A percentile compares a stretch with the other conserved stretches of the same genome.
These are phyloP conservation scores for Schizotus pectinicornis DNA, from an alignment of 2,888 invertebrate genomes.

Conservation along the genomic window DNA sequence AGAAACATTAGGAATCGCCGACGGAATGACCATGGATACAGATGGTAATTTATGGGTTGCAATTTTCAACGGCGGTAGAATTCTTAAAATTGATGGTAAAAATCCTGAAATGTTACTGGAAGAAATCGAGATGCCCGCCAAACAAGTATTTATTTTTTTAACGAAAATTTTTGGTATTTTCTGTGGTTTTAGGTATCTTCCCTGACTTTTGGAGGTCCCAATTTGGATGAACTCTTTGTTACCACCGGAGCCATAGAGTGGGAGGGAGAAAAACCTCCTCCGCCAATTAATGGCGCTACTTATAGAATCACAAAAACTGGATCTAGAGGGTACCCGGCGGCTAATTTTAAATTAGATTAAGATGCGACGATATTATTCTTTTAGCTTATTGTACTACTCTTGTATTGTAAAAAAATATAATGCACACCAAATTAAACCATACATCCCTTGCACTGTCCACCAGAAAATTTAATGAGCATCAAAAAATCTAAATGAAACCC, in stretches of 20 bases:
- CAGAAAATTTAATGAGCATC: too few relatives aligned
- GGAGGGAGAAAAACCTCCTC: constrained; percentile 57
- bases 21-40: constrained; percentile 78
- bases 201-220: background rate
- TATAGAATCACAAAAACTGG: constrained; percentile 66
- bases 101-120: constrained; percentile 62
- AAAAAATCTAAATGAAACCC: too few relatives aligned
- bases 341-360: constrained; percentile 31
- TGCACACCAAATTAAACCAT: too few relatives aligned
- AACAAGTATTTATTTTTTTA: constrained; percentile 56
- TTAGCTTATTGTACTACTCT: too few relatives aligned
- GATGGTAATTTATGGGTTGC: constrained; percentile 79
- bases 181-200: background rate
- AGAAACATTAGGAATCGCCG: constrained; percentile 60
- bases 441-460: too few relatives aligned
- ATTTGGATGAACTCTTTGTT: constrained; percentile 63
- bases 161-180: background rate
- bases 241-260: constrained; percentile 64
- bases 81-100: constrained; percentile 62
- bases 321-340: constrained; percentile 61
- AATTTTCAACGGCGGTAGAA: constrained; percentile 69
- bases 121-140: constrained; percentile 66
- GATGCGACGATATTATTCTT: too few relatives aligned
- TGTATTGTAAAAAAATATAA: too few relatives aligned
- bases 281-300: constrained; percentile 60